These are phyloP conservation scores for Gallinago jamesoni DNA, from an alignment of 2,113 vertebrate genomes.

Conservation along the genomic window DNA sequence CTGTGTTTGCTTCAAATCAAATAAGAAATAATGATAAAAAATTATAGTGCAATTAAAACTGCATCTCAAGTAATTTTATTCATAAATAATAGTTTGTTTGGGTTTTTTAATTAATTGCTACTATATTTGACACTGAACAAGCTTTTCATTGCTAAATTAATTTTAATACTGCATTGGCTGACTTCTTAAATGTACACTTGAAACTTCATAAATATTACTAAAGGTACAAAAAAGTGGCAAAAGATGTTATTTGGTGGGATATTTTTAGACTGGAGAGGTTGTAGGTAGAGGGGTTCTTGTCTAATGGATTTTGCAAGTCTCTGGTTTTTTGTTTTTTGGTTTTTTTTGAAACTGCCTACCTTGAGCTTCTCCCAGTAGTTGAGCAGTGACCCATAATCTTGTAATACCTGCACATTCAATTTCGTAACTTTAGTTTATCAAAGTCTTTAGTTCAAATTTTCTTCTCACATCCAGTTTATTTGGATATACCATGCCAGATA, in stretches of 20 bases:
- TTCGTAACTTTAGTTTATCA: background rate
- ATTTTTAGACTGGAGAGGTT: background rate
- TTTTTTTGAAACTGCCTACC: background rate
- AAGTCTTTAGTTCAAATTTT: background rate
- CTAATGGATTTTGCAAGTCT: background rate
- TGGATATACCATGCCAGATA: background rate
- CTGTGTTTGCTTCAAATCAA: background rate
- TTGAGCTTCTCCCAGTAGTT: background rate
- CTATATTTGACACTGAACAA: background rate
- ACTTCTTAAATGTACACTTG: background rate
- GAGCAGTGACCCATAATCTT: background rate
- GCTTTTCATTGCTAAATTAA: background rate
- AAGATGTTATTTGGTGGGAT: background rate
- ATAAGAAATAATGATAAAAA: slow-evolving; percentile 5
- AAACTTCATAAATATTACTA: background rate
- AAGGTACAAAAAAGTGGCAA: background rate
- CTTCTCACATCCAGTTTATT: background rate
- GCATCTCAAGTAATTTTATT: background rate
- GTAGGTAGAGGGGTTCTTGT: background rate
- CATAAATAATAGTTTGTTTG: background rate
- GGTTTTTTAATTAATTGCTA: background rate
- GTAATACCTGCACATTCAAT: background rate
- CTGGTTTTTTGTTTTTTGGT: background rate
- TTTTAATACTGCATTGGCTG: background rate
- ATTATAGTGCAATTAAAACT: slow-evolving; percentile 10